These are phyloP conservation scores for Eulimnadia texana DNA, from an alignment of 1,140 invertebrate species.

Conservation along the genomic window DNA sequence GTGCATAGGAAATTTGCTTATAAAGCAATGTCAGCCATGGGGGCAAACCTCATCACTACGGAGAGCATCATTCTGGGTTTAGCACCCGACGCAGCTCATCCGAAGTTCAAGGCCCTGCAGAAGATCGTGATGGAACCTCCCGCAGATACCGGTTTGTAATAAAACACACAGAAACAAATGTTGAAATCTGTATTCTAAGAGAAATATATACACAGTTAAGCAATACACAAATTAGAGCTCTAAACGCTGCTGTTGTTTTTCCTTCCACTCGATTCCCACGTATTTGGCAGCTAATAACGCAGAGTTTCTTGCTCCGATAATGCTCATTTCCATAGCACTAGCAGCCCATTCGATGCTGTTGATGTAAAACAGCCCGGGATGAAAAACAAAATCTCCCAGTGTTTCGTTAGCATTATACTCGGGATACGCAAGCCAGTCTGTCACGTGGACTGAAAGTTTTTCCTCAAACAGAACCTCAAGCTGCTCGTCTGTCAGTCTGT, in stretches of 20 bases:
- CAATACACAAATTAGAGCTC: too few species aligned
- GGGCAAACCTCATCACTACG: slow-evolving; percentile 45
- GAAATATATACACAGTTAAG: too few species aligned
- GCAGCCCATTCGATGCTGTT: slow-evolving; percentile 53
- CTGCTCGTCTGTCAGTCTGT: slow-evolving; percentile 30
- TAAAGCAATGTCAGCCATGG: slow-evolving; percentile 40
- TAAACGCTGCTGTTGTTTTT: too few species aligned
- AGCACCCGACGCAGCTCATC: slow-evolving; percentile 39
- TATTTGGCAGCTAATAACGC: slow-evolving; percentile 37
- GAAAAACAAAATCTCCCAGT: slow-evolving; percentile 37
- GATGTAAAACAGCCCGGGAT: slow-evolving; percentile 41
- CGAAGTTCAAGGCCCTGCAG: slow-evolving; percentile 44
- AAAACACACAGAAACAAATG: too few species aligned
- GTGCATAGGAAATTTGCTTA: slow-evolving; percentile 31
- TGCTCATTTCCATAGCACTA: slow-evolving; percentile 57
- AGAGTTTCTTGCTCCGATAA: slow-evolving; percentile 46
- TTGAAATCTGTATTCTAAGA: not conserved
- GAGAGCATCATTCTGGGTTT: slow-evolving; percentile 44
- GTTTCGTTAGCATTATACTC: slow-evolving; percentile 33
- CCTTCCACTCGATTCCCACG: not conserved
- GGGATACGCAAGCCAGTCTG: slow-evolving; percentile 48
- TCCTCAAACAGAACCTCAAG: slow-evolving; percentile 36
- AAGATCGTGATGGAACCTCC: slow-evolving; percentile 39
- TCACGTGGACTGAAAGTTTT: slow-evolving; percentile 28
- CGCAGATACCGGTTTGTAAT: slow-evolving; percentile 38